Base-by-base conservation (phyloP, 2,797 vertebrate species). In the Xenops minutus region DNA sequence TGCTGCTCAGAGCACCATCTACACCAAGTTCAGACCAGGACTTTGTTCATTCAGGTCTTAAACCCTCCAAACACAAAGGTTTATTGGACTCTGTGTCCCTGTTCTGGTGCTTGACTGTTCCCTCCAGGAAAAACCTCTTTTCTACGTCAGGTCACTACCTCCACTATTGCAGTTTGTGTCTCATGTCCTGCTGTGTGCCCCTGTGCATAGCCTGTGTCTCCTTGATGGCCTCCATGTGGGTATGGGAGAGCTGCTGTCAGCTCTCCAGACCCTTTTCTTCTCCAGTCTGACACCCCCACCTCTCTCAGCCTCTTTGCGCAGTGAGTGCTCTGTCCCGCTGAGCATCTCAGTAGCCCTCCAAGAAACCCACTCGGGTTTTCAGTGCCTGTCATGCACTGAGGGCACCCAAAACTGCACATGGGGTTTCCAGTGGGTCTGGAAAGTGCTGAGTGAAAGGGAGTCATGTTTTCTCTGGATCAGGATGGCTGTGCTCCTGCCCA, bases 381-480 rank as follows among this genome's bases (percentile, higher is more conserved):
- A 23, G 14, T 44, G 37, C 58, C 56, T 83, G 9, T 72, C 5
- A 6, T 12, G 13, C 58, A 5, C 19, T 66, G 39, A 15, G 9
- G 18, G 6, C 36, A 34, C 63, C 73, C 43, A 21, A 9, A 91
- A 30, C 51, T 52, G 30, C 22, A 17, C 0, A 0, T 18, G 32
- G 16, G 39, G 30, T 73, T 86, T 64, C 24, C n/a, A n/a, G 5
- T 15, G 54, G 46, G 24, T 71, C 52, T 69, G 56, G 12, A 39
- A 48, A 61, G 68, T 39, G n/a, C 59, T 0, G 10, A 14, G 59
- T 52, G 32, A 56, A 29, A 7, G 29, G 88, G 36, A 46, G 6
- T 0, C 2, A 1, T 48, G 1, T 1, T 30, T 48, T 49, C 51
- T 36, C 68, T 24, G 15, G 41, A 0, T 32, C 44, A 14, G 21